Percentiles rank a stretch among this genome's conserved stretches.
phyloP scores from a whole-genome alignment of 2,113 vertebrate species.

The Buteo buteo region DNA sequence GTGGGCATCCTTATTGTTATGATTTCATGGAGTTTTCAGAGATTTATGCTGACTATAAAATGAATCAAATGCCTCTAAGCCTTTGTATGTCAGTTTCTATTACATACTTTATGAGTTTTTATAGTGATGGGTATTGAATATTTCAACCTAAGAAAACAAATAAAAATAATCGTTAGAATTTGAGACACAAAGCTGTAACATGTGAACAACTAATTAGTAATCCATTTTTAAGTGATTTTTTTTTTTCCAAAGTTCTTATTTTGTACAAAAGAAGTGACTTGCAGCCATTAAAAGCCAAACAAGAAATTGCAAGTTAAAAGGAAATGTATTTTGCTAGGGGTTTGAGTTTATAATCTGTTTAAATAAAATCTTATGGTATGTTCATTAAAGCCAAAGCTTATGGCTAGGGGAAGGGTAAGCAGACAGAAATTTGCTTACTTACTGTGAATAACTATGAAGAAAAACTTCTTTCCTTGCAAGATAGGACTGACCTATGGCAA shows the following conservation, averaged over 20 bases:
- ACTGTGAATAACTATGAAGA: not conserved
- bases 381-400: not conserved
- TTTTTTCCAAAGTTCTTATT: not conserved
- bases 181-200: not conserved
- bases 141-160: not conserved
- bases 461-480: not conserved
- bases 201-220: not conserved
- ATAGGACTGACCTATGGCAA: fast-evolving
- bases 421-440: not conserved
- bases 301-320: not conserved
- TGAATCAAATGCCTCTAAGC: not conserved
- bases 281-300: not conserved
- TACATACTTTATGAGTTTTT: not conserved
- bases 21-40: not conserved
- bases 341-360: not conserved
- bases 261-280: not conserved
- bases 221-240: not conserved
- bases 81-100: not conserved
- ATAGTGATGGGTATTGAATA: not conserved
- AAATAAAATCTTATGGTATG: not conserved
- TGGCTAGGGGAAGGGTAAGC: not conserved
- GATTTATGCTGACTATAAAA: not conserved
- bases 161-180: not conserved
- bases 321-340: not conserved
- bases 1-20: not conserved